These are phyloP conservation scores for Clepsis dumicolana DNA, from an alignment of 2,888 invertebrate species.

Conservation along the genomic window DNA sequence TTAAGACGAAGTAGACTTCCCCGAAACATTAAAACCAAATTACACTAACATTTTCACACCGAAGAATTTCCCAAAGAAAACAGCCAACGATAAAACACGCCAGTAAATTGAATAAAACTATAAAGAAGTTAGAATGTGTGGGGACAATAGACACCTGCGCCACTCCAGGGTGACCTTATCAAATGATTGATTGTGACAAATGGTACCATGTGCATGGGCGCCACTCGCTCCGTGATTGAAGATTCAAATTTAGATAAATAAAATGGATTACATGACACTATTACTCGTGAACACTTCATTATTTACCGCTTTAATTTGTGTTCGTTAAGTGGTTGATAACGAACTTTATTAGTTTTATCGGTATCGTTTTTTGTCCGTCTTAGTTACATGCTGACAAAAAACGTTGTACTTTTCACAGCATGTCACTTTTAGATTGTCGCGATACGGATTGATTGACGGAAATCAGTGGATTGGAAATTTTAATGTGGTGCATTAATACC, in stretches of 20 bases:
- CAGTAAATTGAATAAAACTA: slow-evolving; percentile 36
- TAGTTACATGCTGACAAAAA: slow-evolving; percentile 23
- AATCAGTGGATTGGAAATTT: slow-evolving; percentile 10
- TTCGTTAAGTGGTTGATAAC: slow-evolving; percentile 23
- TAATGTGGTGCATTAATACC: background rate
- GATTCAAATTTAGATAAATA: slow-evolving; percentile 70
- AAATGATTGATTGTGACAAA: slow-evolving; percentile 79
- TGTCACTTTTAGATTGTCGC: slow-evolving; percentile 30
- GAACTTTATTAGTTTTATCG: slow-evolving; percentile 21
- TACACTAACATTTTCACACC: background rate
- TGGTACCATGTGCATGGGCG: slow-evolving; percentile 54
- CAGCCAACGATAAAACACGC: background rate
- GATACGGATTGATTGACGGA: slow-evolving; percentile 22
- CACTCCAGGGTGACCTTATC: slow-evolving; percentile 62
- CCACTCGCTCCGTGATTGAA: slow-evolving; percentile 60
- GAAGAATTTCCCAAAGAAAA: background rate
- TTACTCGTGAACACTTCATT: slow-evolving; percentile 39
- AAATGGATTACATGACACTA: slow-evolving; percentile 62
- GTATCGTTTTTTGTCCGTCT: slow-evolving; percentile 23
- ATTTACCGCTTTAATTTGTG: slow-evolving; percentile 25
- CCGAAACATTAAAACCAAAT: background rate
- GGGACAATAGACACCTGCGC: slow-evolving; percentile 57
- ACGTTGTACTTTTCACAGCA: slow-evolving; percentile 22
- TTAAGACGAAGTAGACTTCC: background rate
- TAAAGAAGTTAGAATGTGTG: slow-evolving; percentile 41